A percentile compares a stretch with the other conserved stretches of the same genome.
phyloP scores from a whole-genome alignment of 2,797 vertebrate species.

The Sebastes aleutianus region DNA sequence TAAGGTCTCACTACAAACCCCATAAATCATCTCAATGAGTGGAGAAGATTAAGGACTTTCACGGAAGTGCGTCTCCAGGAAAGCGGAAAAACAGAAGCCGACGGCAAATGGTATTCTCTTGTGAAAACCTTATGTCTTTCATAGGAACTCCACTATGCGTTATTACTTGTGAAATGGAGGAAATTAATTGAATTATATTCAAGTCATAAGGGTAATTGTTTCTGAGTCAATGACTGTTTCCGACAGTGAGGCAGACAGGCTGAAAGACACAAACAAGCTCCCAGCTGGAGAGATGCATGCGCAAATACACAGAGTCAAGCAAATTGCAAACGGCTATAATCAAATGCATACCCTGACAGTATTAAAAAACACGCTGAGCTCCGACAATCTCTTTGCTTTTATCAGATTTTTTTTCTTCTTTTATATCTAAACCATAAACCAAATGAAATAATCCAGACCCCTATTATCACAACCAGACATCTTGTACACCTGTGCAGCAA shows the following conservation, averaged over 20 bases:
- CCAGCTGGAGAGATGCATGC: conserved; percentile 66
- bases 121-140: conserved; percentile 55
- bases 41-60: conserved; percentile 62
- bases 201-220: conserved; percentile 85
- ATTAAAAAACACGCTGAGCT: conserved; percentile 34
- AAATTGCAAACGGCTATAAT: conserved; percentile 66
- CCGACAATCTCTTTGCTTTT: conserved; percentile 5
- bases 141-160: conserved; percentile 69
- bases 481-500: conserved; percentile 24
- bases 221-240: conserved; percentile 81
- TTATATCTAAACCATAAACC: conserved; percentile 34
- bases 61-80: conserved; percentile 44
- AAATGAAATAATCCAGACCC: conserved; percentile 27
- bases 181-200: conserved; percentile 85
- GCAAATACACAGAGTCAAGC: conserved; percentile 57
- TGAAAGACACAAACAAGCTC: conserved; percentile 74
- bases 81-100: conserved; percentile 52
- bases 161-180: conserved; percentile 83
- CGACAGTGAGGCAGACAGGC: conserved; percentile 69
- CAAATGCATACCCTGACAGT: conserved; percentile 43
- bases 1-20: conserved; percentile 45
- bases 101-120: conserved; percentile 28
- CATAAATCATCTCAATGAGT: conserved; percentile 69
- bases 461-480: conserved; percentile 45
- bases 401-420: conserved; percentile 11